Base-by-base conservation (phyloP, 2,797 vertebrate genomes). In the Danio jaintianensis region DNA sequence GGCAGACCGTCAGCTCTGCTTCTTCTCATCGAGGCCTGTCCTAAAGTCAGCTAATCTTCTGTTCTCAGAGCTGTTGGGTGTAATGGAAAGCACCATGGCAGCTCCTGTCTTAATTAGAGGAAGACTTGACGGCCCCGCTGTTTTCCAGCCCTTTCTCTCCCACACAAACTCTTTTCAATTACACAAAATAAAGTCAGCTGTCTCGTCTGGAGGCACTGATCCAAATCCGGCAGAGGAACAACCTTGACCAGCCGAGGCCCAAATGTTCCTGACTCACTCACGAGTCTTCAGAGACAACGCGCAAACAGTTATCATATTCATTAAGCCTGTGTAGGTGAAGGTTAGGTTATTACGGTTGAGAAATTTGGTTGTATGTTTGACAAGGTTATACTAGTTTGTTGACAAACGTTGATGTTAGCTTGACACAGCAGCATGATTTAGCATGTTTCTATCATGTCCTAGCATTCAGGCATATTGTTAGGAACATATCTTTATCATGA, bases 51-150 rank as follows among this genome's bases (percentile, higher is more conserved):
- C 68, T 77, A 73, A 82, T 83, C 84, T 63, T 22, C 67, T 70
- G 68, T 67, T 7, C 22, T 6, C 18, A 61, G 62, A 74, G 53
- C 9, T 61, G 72, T 79, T 67, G 63, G 75, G 77, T 53, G 58
- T 78, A 80, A 82, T 83, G 67, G 66, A 79, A 70, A 82, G 66
- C 62, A 69, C 76, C 20, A 53, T 50, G 47, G 61, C 73, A 73
- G 38, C 53, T 81, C 81, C 61, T 70, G 56, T 85, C 83, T 85
- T 85, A 85, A 85, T 87, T 85, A 86, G 79, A 83, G 82, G 52
- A 69, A 81, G 75, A 68, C 83, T 81, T 85, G 82, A 83, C 73
- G 71, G 66, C 59, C 64, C 63, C 67, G 66, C 66, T 85, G 81
- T 73, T 81, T 83, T 78, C 42, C 70, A 72, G 75, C 71, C 61